Evolutionary conservation across 2,888 invertebrate species (phyloP), one percentile per base, ranked within the genome.

Genomic region (Lamproptera curius): DNA sequence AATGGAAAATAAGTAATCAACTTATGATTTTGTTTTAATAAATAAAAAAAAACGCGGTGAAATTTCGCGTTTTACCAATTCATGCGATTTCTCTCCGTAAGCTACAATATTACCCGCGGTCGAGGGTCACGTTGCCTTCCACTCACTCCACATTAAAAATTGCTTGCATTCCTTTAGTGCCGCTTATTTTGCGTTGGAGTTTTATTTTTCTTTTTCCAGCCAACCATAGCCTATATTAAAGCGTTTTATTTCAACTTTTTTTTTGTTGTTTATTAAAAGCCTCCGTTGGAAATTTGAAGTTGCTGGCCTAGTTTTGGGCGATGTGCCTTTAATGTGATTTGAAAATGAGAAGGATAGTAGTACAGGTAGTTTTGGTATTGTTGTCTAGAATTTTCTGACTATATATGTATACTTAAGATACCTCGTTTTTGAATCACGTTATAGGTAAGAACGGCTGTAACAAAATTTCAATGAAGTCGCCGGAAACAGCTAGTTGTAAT

Each of bases 111-210:
- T 73, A 73, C 69, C 31, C 59, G 61, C 59, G 63, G 62, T 61
- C 61, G 63, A 54, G 65, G 65, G 67, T 67, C 67, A 66, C 66
- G 69, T 58, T 57, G 67, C 63, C 63, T 65, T 58, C 60, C 54
- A 67, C 69, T 72, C 70, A 68, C 65, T 73, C 72, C 69, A 86
- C 81, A 84, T 86, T 83, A 85, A 85, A 86, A 84, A 86, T 86
- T 73, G 83, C 83, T 82, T 78, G 79, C 78, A 83, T 86, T 85
- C 82, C 75, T 83, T 71, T 70, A 70, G 66, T 70, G 66, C 66
- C 73, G 76, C 68, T 77, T 74, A 77, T 77, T 77, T 76, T 76
- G 74, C 59, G 69, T 63, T 53, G 61, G 59, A 62, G 62, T 73
- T 76, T 77, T 74, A 63, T 70, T 76, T 76, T 76, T 76, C 72